Base-by-base conservation (phyloP, 2,888 invertebrate species). In the Slavum lentiscoides region DNA sequence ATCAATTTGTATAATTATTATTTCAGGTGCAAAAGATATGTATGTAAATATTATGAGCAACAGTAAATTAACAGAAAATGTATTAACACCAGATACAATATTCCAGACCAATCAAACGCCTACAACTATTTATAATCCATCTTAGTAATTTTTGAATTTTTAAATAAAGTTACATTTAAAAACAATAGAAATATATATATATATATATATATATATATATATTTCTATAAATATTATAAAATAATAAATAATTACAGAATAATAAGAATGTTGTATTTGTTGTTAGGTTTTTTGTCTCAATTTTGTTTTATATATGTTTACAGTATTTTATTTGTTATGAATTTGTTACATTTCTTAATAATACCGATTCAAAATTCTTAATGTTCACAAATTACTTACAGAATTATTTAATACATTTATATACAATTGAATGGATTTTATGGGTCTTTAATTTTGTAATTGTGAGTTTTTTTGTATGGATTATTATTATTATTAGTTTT, bases 31-130 rank as follows among this genome's bases (percentile, higher is more conserved):
- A 85, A 92, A 93, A 87, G 92, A 92, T 85, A 92, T 93, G 82
- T 97, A 96, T 87, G 94, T 96, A 84, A 95, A 96, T 88, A 94
- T 96, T 82, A 92, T 95, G 88, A 88, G 89, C 83, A 91, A 91
- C n/a, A 86, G 86, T 13, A 87, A 88, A 64, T 84, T 86, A 30
- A 84, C 70, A 39, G 72, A 80, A 43, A 80, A 80, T 72, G 55
- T 55, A 69, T 70, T 80, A 64, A 23, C 80, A 21, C 64, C 72
- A 72, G 80, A 80, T 80, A 58, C 80, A 72, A 70, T 80, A 64
- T 72, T 72, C 23, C 72, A 64, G 15, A 53, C 43, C 19, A 80
- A 58, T 66, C 70, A 80, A 64, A 49, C 61, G n/a, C 49, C 80
- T 5, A 43, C 64, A 43, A 70, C 17, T 58, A 55, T 72, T 55